phyloP scores from a whole-genome alignment of 37 sponge, comb jelly and placozoan species.

The Chondrilla cf. caribensis region DNA sequence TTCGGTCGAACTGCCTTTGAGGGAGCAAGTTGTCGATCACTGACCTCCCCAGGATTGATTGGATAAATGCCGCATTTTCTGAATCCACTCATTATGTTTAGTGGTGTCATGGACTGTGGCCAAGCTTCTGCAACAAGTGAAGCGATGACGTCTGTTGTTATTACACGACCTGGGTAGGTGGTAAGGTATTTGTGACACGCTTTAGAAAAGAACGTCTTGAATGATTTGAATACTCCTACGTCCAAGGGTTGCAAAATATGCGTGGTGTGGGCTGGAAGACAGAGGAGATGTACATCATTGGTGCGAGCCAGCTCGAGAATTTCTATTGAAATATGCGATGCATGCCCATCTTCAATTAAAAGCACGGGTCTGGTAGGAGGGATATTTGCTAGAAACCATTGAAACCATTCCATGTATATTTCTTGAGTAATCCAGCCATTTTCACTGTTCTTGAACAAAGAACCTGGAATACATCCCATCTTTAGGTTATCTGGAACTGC shows the following conservation, averaged over 20 bases:
- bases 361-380: constrained; percentile 26
- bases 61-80: constrained; percentile 37
- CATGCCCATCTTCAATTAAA: constrained; percentile 49
- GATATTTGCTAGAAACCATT: neutral
- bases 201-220: constrained; percentile 35
- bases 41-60: constrained; percentile 33
- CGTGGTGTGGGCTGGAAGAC: constrained; percentile 44
- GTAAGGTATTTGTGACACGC: constrained; percentile 35
- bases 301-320: constrained; percentile 38
- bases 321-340: constrained; percentile 39
- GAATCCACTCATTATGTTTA: constrained; percentile 38
- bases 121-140: constrained; percentile 32
- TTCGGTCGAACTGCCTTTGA: too few relatives aligned
- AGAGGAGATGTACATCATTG: constrained; percentile 52
- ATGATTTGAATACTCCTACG: constrained; percentile 46
- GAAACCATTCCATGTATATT: neutral
- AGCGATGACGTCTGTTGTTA: constrained; percentile 30
- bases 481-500: neutral
- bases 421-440: neutral
- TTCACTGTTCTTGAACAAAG: neutral
- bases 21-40: constrained; percentile 34
- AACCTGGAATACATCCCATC: neutral
- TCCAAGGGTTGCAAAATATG: constrained; percentile 61
- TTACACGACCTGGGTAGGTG: constrained; percentile 43
- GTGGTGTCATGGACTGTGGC: constrained; percentile 17